phyloP scores from a whole-genome alignment of 1,140 invertebrate genomes.

The Melanaphis sacchari region DNA sequence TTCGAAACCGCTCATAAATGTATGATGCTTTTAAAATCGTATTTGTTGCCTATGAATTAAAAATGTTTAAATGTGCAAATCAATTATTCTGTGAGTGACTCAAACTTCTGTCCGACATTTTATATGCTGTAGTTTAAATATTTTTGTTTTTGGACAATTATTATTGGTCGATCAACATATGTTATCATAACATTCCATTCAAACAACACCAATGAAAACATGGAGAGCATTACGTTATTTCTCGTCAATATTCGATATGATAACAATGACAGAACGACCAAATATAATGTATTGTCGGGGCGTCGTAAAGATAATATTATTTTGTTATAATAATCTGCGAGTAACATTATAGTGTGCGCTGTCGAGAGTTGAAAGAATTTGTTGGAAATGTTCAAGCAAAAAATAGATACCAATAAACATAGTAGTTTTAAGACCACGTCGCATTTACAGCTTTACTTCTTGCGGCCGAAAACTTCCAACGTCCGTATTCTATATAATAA shows the following conservation, averaged over 20 bases:
- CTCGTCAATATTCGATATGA: neutral
- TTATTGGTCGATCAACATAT: neutral
- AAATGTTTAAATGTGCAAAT: neutral
- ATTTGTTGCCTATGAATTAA: neutral
- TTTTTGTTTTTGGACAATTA: neutral
- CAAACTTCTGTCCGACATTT: neutral
- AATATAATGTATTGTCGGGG: neutral
- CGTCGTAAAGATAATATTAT: neutral
- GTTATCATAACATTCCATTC: neutral
- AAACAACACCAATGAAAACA: neutral
- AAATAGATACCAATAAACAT: constrained; percentile 39
- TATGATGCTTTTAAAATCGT: neutral
- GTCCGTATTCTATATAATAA: constrained; percentile 20
- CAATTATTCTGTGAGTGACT: neutral
- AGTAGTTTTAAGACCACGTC: constrained; percentile 13
- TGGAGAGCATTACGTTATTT: neutral
- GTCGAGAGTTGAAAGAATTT: neutral
- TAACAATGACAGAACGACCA: neutral
- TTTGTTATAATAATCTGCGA: neutral
- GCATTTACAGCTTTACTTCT: constrained; percentile 37
- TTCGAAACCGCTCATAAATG: neutral
- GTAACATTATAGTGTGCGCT: neutral
- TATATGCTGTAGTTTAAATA: neutral
- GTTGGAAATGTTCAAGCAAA: constrained; percentile 16
- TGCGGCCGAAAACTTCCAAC: constrained; percentile 32